phyloP scores from a whole-genome alignment of 2,113 vertebrate genomes.

The Pan paniscus region DNA sequence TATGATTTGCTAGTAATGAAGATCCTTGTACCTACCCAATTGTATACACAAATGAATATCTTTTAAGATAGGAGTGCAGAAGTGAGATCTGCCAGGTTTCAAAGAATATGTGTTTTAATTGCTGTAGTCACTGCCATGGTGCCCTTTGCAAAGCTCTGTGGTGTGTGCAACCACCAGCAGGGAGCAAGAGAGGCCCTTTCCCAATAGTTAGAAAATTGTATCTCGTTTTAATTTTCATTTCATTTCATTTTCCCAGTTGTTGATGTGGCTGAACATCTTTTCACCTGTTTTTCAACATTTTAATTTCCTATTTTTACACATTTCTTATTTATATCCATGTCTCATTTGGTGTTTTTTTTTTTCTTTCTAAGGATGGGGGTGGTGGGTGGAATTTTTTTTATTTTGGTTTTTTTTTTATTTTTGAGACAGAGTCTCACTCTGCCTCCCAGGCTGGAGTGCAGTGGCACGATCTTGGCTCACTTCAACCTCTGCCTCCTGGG shows the following conservation, averaged over 20 bases:
- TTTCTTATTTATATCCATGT: neutral
- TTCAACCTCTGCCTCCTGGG: no score
- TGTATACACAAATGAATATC: neutral
- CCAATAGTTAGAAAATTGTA: neutral
- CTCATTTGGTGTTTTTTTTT: neutral
- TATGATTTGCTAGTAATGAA: neutral
- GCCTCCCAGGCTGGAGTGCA: no score
- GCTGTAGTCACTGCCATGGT: rapidly evolving
- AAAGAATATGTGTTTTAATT: neutral
- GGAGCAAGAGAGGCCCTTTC: neutral
- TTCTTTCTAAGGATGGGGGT: no score
- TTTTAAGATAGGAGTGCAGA: neutral
- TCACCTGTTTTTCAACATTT: neutral
- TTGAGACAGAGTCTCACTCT: no score
- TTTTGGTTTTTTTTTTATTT: no score
- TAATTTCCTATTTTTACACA: neutral
- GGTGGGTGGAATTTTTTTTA: no score
- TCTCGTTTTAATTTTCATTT: neutral
- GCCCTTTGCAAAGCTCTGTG: neutral
- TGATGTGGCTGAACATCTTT: neutral
- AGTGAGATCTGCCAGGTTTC: neutral
- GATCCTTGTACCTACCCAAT: no score
- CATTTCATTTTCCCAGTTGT: neutral
- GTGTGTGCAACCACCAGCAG: neutral
- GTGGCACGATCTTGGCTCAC: no score